A percentile compares a stretch with the other conserved stretches of the same genome.
phyloP scores from a whole-genome alignment of 2,888 invertebrate species.

The Sminthurinus aureus region DNA sequence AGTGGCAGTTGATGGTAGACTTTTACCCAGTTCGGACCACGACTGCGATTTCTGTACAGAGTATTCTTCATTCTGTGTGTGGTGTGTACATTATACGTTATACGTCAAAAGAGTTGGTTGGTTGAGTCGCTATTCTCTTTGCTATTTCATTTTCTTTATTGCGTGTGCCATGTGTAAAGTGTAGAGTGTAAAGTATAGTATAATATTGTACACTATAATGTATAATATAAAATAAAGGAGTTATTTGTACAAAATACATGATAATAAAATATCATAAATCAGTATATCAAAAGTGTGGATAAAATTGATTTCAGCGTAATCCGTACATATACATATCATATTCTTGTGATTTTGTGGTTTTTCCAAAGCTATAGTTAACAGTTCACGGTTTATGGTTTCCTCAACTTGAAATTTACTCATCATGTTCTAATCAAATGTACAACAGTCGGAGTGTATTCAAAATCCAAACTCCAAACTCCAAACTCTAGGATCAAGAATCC shows the following conservation, averaged over 20 bases:
- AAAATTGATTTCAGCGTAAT: background rate
- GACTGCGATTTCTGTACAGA: background rate
- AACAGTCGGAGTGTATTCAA: background rate
- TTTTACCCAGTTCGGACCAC: constrained; percentile 26
- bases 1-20: constrained; percentile 34
- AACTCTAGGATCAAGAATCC: no score
- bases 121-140: no score
- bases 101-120: no score
- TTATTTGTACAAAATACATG: background rate
- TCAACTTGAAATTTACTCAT: background rate
- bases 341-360: background rate
- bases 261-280: background rate
- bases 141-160: no score
- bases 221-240: background rate
- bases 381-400: background rate
- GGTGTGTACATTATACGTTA: no score
- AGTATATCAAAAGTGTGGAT: background rate
- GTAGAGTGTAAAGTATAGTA: background rate
- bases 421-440: background rate
- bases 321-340: background rate
- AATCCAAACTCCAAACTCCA: no score
- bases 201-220: background rate
- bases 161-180: background rate
- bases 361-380: background rate
- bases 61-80: background rate